Percentiles rank a stretch among this genome's conserved stretches.
These are phyloP conservation scores for Caenorhabditis imperialis DNA, from an alignment of 2,888 invertebrate species.

Conservation along the genomic window DNA sequence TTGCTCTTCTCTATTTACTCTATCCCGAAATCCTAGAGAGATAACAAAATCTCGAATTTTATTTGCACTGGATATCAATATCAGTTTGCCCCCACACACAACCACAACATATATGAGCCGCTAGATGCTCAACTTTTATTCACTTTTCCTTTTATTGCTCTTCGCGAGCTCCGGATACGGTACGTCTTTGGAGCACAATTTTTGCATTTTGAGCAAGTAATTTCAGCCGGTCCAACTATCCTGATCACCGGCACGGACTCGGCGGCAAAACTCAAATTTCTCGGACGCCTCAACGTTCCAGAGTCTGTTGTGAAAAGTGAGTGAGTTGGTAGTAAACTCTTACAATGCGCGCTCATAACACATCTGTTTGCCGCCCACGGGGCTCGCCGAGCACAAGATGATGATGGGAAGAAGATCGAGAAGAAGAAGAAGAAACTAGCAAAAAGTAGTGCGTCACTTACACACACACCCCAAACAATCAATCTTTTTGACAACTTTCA, in stretches of 20 bases:
- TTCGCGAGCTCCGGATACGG: constrained; percentile 33
- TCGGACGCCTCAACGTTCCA: constrained; percentile 30
- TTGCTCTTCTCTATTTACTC: constrained; percentile 26
- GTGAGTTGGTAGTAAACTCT: constrained; percentile 38
- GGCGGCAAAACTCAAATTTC: constrained; percentile 16
- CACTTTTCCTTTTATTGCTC: constrained; percentile 33
- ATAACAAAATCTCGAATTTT: no score
- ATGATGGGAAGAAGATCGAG: constrained; percentile 4
- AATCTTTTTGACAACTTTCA: constrained; percentile 25
- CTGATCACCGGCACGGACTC: constrained; percentile 21
- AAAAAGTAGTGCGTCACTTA: no score
- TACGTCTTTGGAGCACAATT: neutral
- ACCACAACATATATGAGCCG: constrained; percentile 14
- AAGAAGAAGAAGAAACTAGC: constrained; percentile 11
- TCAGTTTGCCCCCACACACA: no score
- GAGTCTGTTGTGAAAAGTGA: constrained; percentile 42
- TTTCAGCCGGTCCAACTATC: constrained; percentile 41
- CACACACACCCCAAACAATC: constrained; percentile 2
- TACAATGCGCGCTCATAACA: constrained; percentile 26
- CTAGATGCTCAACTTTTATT: constrained; percentile 35
- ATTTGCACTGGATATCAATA: no score
- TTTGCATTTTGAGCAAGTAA: neutral
- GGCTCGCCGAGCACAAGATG: constrained; percentile 26
- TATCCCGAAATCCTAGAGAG: constrained; percentile 24
- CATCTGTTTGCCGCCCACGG: constrained; percentile 47